Percentiles rank a stretch among this genome's conserved stretches.
Evolutionary conservation across 2,797 vertebrate genomes (phyloP).

Genomic region (Phalloptychus januarius): DNA sequence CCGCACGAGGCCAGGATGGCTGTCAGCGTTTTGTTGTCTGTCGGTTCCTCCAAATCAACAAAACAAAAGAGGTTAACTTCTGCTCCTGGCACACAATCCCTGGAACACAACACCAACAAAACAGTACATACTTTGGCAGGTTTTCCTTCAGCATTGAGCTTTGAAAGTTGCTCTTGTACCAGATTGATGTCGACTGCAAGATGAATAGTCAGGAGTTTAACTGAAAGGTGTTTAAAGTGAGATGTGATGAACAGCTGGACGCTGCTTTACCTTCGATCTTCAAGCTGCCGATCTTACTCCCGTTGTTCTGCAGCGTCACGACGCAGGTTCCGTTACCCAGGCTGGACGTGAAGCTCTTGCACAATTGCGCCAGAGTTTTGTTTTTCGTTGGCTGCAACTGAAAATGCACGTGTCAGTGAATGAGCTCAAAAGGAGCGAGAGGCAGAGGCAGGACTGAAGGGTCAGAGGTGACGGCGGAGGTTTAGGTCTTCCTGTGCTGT

Average conservation of each 20-base stretch:
- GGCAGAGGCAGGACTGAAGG: not conserved
- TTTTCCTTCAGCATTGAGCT: slow-evolving; percentile 36
- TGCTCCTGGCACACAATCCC: no score
- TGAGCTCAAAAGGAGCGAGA: not conserved
- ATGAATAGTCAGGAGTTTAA: not conserved
- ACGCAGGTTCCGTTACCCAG: slow-evolving; percentile 45
- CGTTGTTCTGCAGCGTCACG: not conserved
- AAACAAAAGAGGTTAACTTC: not conserved
- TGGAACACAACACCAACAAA: not conserved
- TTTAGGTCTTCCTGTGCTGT: slow-evolving; percentile 34
- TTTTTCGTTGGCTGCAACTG: slow-evolving; percentile 23
- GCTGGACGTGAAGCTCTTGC: slow-evolving; percentile 45
- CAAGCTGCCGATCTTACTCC: slow-evolving; percentile 2
- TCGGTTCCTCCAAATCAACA: slow-evolving; percentile 33
- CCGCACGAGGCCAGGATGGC: slow-evolving; percentile 78
- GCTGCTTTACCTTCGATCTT: slow-evolving; percentile 48
- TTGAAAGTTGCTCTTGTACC: slow-evolving; percentile 36
- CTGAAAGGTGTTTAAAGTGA: not conserved
- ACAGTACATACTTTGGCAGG: slow-evolving; percentile 27
- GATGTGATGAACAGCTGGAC: not conserved
- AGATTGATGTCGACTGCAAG: slow-evolving; percentile 49
- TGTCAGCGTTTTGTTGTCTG: slow-evolving; percentile 70
- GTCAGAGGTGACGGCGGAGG: slow-evolving; percentile 29
- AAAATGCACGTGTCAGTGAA: not conserved
- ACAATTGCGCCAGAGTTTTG: slow-evolving; percentile 38